Percentiles rank a stretch among this genome's conserved stretches.
These are phyloP conservation scores for Sebastes minor DNA, from an alignment of 2,797 vertebrate genomes.

Conservation along the genomic window DNA sequence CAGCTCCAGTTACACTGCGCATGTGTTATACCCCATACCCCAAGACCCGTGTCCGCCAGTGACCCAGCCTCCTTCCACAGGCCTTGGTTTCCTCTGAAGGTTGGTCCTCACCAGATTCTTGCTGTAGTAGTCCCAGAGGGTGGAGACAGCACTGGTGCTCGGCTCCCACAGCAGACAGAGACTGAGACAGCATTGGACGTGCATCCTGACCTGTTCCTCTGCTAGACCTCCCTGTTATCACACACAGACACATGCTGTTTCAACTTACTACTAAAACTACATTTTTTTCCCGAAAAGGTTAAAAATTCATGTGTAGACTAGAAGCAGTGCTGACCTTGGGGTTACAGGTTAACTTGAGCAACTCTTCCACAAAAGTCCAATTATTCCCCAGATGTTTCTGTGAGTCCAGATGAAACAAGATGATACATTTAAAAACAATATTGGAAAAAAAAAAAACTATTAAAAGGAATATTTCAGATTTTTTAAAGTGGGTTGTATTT, in stretches of 20 bases:
- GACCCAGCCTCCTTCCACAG: no score
- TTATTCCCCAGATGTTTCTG: conserved; percentile 89
- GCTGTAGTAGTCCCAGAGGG: conserved; percentile 95
- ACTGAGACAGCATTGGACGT: conserved; percentile 92
- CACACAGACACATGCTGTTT: not conserved
- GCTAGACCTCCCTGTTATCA: conserved; percentile 73
- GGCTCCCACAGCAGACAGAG: conserved; percentile 90
- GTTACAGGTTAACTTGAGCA: conserved; percentile 88
- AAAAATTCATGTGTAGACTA: not conserved
- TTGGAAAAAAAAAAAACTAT: not conserved
- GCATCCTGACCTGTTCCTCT: conserved; percentile 94
- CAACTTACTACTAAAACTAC: not conserved
- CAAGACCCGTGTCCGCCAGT: no score
- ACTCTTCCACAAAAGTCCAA: conserved; percentile 90
- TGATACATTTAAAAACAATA: not conserved
- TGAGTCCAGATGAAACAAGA: conserved; percentile 12
- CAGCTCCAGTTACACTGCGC: no score
- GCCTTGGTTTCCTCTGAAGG: not conserved
- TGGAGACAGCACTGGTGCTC: conserved; percentile 85
- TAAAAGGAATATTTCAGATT: no score
- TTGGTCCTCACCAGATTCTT: conserved; percentile 89
- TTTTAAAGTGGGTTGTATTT: not conserved
- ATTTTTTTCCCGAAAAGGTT: not conserved
- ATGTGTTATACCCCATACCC: no score
- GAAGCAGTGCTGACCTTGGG: conserved; percentile 81